phyloP scores from a whole-genome alignment of 2,113 vertebrate species.

The Lagenorhynchus albirostris region DNA sequence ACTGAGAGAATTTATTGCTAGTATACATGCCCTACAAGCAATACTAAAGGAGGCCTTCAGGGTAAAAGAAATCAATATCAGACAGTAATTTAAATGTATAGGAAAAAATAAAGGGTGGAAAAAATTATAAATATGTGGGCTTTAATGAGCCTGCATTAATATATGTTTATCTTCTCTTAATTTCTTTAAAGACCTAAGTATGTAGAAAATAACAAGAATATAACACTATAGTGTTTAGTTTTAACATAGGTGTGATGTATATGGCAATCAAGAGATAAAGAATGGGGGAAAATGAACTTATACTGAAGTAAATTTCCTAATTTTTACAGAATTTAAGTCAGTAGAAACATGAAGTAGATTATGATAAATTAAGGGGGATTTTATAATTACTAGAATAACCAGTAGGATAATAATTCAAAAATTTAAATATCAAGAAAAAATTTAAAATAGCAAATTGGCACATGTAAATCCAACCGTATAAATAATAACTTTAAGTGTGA shows the following conservation, averaged over 20 bases:
- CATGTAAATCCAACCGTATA: neutral
- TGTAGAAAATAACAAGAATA: neutral
- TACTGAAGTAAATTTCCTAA: neutral
- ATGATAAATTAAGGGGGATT: neutral
- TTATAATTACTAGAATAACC: neutral
- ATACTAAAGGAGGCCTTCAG: neutral
- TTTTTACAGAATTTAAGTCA: neutral
- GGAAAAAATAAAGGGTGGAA: neutral
- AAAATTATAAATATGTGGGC: neutral
- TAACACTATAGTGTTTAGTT: neutral
- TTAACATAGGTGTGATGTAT: neutral
- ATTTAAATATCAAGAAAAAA: neutral
- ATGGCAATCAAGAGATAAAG: neutral
- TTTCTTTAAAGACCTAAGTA: neutral
- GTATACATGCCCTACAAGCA: neutral
- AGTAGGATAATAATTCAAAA: neutral
- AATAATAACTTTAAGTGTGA: neutral
- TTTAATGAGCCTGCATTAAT: neutral
- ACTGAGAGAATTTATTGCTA: neutral
- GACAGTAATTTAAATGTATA: neutral
- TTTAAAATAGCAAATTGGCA: neutral
- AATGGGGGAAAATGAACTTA: neutral
- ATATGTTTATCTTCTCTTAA: neutral
- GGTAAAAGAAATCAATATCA: neutral
- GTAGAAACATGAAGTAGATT: neutral